Evolutionary conservation across 2,797 vertebrate species (phyloP).

Genomic region (Anabacerthia variegaticeps): DNA sequence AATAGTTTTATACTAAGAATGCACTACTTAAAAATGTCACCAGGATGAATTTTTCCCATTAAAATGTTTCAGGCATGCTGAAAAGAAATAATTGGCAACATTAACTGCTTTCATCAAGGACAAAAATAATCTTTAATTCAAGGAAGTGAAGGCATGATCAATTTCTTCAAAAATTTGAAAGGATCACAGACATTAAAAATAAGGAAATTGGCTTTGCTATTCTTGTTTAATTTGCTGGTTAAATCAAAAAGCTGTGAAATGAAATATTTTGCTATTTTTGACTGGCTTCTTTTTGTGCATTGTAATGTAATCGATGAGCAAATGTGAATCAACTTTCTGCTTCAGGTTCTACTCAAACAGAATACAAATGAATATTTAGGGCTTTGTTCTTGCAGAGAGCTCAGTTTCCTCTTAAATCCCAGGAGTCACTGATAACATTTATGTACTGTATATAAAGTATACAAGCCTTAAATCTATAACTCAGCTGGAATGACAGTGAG

Average conservation of each 20-base stretch:
- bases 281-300: neutral
- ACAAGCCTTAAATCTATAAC: neutral
- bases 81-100: conserved; percentile 42
- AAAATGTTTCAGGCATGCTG: conserved; percentile 39
- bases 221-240: conserved; percentile 26
- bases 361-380: neutral
- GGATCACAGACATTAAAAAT: neutral
- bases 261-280: conserved; percentile 1
- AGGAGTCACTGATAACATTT: neutral
- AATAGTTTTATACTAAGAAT: neutral
- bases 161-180: conserved; percentile 17
- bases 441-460: neutral
- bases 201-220: conserved; percentile 5
- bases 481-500: neutral
- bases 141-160: neutral
- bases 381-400: neutral
- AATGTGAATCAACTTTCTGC: conserved; percentile 11
- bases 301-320: neutral
- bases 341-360: neutral
- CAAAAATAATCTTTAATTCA: conserved; percentile 28
- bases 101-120: neutral
- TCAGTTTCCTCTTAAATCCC: conserved; percentile 1
- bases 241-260: conserved; percentile 10
- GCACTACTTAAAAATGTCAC: conserved; percentile 5
- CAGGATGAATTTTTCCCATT: conserved; percentile 12